Conservation (phyloP, 1,140 invertebrate species). For the Drosophila oshimai region DNA sequence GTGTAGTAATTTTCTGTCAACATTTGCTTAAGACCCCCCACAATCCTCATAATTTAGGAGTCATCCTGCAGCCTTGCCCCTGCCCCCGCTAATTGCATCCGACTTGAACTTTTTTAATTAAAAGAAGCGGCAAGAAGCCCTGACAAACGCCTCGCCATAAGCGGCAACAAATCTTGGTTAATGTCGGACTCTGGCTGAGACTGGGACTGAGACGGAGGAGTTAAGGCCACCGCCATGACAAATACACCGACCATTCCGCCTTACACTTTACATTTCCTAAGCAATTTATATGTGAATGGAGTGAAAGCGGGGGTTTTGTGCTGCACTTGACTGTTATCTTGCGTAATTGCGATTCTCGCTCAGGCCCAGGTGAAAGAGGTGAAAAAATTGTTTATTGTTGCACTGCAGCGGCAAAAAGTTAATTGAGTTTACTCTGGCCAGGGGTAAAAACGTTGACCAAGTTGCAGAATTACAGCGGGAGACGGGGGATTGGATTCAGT, state of each 20-base stretch:
- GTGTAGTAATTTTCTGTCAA: constrained; percentile 12
- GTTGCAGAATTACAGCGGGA: constrained; percentile 48
- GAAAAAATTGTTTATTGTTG: constrained; percentile 79
- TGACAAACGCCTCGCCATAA: constrained; percentile 62
- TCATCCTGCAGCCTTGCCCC: neutral
- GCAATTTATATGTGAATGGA: constrained; percentile 67
- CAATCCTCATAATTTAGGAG: constrained; percentile 31
- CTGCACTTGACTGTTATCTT: constrained; percentile 78
- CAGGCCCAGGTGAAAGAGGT: constrained; percentile 34
- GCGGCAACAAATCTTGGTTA: constrained; percentile 77
- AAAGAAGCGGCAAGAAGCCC: constrained; percentile 59
- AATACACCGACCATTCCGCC: constrained; percentile 51
- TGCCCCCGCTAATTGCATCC: constrained; percentile 54
- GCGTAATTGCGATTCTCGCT: constrained; percentile 63
- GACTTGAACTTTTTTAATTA: constrained; percentile 74
- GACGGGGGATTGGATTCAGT: too few relatives aligned
- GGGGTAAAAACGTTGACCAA: constrained; percentile 75
- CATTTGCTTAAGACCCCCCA: constrained; percentile 43
- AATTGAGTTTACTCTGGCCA: constrained; percentile 76
- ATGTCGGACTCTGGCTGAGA: constrained; percentile 59
- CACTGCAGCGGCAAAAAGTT: constrained; percentile 68
- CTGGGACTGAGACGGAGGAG: too few relatives aligned
- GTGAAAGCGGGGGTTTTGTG: neutral
- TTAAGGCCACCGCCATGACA: constrained; percentile 59
- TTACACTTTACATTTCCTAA: constrained; percentile 73